Evolutionary conservation across 2,113 vertebrate species (phyloP), one percentile per base, ranked within the genome.

Genomic region (Psophia crepitans): DNA sequence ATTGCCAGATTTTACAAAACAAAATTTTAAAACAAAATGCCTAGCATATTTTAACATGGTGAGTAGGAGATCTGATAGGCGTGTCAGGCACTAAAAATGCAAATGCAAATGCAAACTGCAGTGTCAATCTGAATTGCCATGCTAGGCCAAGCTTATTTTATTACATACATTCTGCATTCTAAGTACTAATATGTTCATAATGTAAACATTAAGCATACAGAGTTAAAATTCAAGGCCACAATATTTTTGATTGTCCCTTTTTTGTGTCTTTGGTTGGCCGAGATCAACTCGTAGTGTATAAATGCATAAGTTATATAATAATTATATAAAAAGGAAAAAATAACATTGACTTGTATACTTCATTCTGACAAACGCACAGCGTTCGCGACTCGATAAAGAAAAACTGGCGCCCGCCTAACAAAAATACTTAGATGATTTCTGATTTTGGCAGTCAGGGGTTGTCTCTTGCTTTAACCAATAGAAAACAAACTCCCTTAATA

Each of bases 271-370:
- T 98, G 98, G 98, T 98, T 99, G 98, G 98, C 98, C 98, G 98
- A 99, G 99, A 98, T 99, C 99, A 99, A 99, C 99, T 99, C 99
- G 98, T 99, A 99, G 98, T 99, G 99, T 99, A 98, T 99, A 99
- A 99, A 99, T 99, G 99, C 98, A 99, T 99, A 99, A 99, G 98
- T 99, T 99, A 99, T 98, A 99, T 98, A 99, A 99, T 98, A 98
- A 98, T 98, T 98, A 99, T 98, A 99, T 98, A 99, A 99, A 99
- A 99, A 98, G 97, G 78, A 97, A 96, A 95, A 98, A 98, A 98
- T 96, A 98, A 98, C 98, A 98, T 96, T 98, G 98, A 98, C 98
- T 98, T 98, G 98, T 97, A 98, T 98, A 99, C 97, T 98, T 98
- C 97, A 95, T 97, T 98, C 99, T 99, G 98, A 99, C 99, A 98